These are phyloP conservation scores for Acanthaster planci DNA, from an alignment of 35 echinoderm and acorn worm species.

Conservation along the genomic window DNA sequence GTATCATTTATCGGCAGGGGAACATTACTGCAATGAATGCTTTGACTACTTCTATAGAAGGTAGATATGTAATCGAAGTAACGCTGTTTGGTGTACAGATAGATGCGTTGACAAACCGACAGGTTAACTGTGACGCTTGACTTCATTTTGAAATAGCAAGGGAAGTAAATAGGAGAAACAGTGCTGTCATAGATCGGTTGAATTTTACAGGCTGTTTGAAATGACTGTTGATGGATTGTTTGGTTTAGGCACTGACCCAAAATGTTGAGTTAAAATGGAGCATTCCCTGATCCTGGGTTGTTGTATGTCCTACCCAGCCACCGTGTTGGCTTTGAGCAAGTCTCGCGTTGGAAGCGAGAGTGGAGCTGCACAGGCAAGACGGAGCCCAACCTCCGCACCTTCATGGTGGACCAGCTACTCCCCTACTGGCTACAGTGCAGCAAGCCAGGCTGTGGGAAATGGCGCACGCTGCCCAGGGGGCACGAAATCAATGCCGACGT, in stretches of 20 bases:
- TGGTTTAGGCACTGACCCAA: too few relatives aligned
- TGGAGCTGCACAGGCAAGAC: constrained; percentile 95
- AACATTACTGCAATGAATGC: constrained; percentile 98
- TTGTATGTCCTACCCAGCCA: constrained; percentile 46
- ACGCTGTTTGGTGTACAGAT: too few relatives aligned
- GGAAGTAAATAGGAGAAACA: too few relatives aligned
- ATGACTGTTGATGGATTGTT: not conserved
- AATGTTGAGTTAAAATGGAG: too few relatives aligned
- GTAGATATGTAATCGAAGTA: constrained; percentile 66
- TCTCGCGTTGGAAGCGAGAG: constrained; percentile 72
- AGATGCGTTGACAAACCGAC: too few relatives aligned
- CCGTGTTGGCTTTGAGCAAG: constrained; percentile 68
- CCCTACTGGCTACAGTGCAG: constrained; percentile 93
- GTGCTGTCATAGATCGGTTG: too few relatives aligned
- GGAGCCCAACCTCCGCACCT: constrained; percentile 85
- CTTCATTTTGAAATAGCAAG: too few relatives aligned
- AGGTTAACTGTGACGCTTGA: too few relatives aligned
- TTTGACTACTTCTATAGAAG: constrained; percentile 99
- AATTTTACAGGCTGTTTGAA: too few relatives aligned
- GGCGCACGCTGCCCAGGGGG: constrained; percentile 49
- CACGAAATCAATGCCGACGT: constrained; percentile 52
- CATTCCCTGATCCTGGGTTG: too few relatives aligned
- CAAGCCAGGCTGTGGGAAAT: constrained; percentile 65
- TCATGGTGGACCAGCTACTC: constrained; percentile 82
- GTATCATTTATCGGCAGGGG: constrained; percentile 95